Evolutionary conservation across 2,888 invertebrate species (phyloP).

Genomic region (Carcina quercana): DNA sequence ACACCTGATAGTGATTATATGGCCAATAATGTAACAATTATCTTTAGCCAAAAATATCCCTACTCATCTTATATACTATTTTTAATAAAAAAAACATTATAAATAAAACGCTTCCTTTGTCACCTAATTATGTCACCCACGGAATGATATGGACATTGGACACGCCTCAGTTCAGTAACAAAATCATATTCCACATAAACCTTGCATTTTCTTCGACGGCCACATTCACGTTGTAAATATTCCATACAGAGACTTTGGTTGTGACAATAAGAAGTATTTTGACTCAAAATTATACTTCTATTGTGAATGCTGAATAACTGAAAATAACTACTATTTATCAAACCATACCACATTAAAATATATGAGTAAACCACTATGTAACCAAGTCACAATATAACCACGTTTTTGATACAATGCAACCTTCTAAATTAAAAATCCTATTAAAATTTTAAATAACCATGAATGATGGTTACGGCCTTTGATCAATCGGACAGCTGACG

Average conservation of each 20-base stretch:
- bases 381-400: no score
- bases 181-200: constrained; percentile 18
- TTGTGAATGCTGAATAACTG: not conserved
- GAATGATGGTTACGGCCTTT: constrained; percentile 31
- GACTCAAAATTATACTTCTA: constrained; percentile 2
- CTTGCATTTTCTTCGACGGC: constrained; percentile 26
- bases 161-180: no score
- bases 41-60: no score
- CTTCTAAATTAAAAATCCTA: constrained; percentile 22
- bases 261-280: constrained; percentile 29
- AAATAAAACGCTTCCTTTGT: no score
- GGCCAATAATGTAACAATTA: no score
- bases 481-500: constrained; percentile 48
- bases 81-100: no score
- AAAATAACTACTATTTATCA: not conserved
- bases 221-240: constrained; percentile 36
- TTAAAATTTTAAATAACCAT: constrained; percentile 38
- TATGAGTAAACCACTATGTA: no score
- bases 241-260: constrained; percentile 32
- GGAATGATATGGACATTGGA: no score
- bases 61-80: no score
- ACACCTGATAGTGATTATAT: no score
- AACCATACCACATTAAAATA: not conserved
- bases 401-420: not conserved
- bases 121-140: no score